phyloP scores from a whole-genome alignment of 2,113 vertebrate species.

The Passer domesticus region DNA sequence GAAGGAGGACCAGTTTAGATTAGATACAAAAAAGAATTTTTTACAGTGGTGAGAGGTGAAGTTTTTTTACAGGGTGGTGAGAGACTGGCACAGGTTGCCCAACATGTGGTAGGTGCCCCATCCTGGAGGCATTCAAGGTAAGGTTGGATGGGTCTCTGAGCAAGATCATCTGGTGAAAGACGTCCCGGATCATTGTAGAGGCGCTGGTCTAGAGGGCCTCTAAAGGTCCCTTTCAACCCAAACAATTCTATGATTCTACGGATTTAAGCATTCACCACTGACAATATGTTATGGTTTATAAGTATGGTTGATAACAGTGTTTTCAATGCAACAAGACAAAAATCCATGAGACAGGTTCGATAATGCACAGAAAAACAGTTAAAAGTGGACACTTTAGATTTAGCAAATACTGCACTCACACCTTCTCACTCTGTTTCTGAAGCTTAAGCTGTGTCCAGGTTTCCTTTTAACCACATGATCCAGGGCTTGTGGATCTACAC shows the following conservation, averaged over 20 bases:
- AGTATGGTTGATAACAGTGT: not conserved
- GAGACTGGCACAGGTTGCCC: not conserved
- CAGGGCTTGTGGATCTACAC: not conserved
- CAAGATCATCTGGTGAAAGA: not conserved
- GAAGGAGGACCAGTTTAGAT: not conserved
- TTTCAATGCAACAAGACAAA: not conserved
- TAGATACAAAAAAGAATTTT: not conserved
- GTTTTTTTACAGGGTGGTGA: not conserved
- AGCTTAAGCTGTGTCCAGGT: fast-evolving
- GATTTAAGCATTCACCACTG: not conserved
- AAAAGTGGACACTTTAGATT: not conserved
- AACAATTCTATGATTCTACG: not conserved
- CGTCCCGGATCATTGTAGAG: fast-evolving
- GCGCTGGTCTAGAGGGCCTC: not conserved
- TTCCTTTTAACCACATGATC: not conserved
- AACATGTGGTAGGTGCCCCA: not conserved
- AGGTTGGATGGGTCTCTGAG: not conserved
- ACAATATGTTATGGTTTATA: not conserved
- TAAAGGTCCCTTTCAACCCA: not conserved
- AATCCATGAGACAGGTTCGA: not conserved
- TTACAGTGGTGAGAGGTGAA: not conserved
- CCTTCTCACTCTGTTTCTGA: not conserved
- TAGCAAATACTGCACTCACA: not conserved
- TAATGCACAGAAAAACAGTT: not conserved
- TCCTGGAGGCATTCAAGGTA: not conserved